phyloP scores from a whole-genome alignment of 2,888 invertebrate genomes.

The Diplazon laetatorius region DNA sequence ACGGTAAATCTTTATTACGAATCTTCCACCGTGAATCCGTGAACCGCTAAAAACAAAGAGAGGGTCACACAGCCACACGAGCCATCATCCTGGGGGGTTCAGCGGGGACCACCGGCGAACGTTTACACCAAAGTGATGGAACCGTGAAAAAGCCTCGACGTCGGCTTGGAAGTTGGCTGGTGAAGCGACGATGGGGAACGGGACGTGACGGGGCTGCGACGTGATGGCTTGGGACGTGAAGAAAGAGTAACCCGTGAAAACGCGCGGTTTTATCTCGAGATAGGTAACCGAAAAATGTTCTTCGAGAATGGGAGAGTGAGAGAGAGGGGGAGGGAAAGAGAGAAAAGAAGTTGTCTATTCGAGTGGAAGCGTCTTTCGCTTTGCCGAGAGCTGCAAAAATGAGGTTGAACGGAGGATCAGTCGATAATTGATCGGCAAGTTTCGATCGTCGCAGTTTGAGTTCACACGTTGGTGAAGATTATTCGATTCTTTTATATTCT shows the following conservation, averaged over 20 bases:
- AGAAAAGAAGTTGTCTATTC: constrained; percentile 12
- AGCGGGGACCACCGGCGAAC: constrained; percentile 29
- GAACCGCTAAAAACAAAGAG: constrained; percentile 53
- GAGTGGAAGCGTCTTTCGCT: neutral
- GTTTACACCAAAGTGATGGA: constrained; percentile 46
- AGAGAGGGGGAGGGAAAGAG: too few species aligned
- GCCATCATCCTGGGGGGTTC: constrained; percentile 17
- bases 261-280: constrained; percentile 12
- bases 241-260: constrained; percentile 19
- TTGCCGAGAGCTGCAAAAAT: neutral
- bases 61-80: neutral
- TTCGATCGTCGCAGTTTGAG: neutral
- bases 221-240: constrained; percentile 44
- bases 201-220: constrained; percentile 44
- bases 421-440: neutral
- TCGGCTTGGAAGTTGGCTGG: constrained; percentile 15
- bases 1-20: constrained; percentile 74
- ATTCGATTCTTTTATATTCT: too few species aligned
- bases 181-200: constrained; percentile 32
- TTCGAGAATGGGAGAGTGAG: too few species aligned
- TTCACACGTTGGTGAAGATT: neutral
- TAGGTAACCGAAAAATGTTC: constrained; percentile 5
- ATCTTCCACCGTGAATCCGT: constrained; percentile 68
- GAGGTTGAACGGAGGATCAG: neutral
- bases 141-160: constrained; percentile 50